These are phyloP conservation scores for Egretta garzetta DNA, from an alignment of 2,113 vertebrate genomes.

Conservation along the genomic window DNA sequence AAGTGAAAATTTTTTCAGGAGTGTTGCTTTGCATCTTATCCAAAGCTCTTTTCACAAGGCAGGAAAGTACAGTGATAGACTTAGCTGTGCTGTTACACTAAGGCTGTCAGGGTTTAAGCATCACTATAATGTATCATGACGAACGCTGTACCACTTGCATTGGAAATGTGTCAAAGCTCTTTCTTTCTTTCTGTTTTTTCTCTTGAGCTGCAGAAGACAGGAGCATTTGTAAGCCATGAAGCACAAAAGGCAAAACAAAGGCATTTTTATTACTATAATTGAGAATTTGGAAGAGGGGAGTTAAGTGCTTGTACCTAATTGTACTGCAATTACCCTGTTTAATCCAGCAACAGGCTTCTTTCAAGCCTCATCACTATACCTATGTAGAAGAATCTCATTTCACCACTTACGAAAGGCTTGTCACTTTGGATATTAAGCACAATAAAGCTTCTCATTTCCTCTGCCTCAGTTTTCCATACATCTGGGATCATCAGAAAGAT, in stretches of 20 bases:
- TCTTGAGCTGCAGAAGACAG: constrained; percentile 40
- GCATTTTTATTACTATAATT: constrained; percentile 63
- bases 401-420: constrained; percentile 15
- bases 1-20: neutral
- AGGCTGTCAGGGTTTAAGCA: constrained; percentile 43
- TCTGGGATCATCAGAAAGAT: constrained; percentile 35
- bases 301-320: constrained; percentile 63
- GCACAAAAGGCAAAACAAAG: constrained; percentile 67
- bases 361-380: constrained; percentile 42
- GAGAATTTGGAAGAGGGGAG: constrained; percentile 55
- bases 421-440: constrained; percentile 53
- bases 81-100: neutral
- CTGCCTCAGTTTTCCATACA: constrained; percentile 34
- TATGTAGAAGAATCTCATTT: constrained; percentile 47
- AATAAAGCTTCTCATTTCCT: constrained; percentile 40
- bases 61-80: constrained; percentile 3
- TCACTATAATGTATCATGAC: constrained; percentile 23
- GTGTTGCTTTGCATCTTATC: constrained; percentile 9
- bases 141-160: neutral
- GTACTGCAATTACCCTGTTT: constrained; percentile 57
- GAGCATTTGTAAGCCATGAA: constrained; percentile 52
- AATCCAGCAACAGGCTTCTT: constrained; percentile 62
- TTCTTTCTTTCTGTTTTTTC: neutral
- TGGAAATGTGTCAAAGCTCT: constrained; percentile 56
- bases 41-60: constrained; percentile 7